phyloP scores from a whole-genome alignment of 2,797 vertebrate genomes.

The Epinephelus awoara region DNA sequence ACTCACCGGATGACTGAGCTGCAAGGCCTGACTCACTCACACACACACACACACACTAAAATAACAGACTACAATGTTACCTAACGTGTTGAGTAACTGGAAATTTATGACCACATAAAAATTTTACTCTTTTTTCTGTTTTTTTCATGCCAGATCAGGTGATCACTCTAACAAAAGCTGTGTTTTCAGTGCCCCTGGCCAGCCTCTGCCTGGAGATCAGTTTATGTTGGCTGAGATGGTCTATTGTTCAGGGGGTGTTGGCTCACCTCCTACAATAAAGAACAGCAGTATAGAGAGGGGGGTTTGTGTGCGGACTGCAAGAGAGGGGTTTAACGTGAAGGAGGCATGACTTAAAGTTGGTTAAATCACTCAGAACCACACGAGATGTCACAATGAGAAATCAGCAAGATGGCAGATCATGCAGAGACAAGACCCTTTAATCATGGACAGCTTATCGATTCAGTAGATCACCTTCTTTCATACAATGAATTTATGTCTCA shows the following conservation, averaged over 20 bases:
- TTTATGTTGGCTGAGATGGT: neutral
- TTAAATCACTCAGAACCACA: too few species aligned
- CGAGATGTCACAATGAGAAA: too few species aligned
- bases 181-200: neutral
- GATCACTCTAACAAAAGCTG: neutral
- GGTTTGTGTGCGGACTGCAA: too few species aligned
- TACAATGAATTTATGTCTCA: too few species aligned
- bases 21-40: slow-evolving; percentile 3
- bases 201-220: neutral
- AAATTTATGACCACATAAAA: neutral
- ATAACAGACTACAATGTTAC: neutral
- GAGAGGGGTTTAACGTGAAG: too few species aligned
- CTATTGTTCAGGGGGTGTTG: slow-evolving; percentile 5
- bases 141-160: neutral
- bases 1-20: neutral
- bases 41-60: neutral
- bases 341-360: too few species aligned
- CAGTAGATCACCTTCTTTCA: too few species aligned
- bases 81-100: neutral
- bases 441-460: too few species aligned
- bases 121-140: neutral
- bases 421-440: too few species aligned
- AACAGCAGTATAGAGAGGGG: neutral
- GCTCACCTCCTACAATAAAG: neutral
- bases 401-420: too few species aligned